These are phyloP conservation scores for Achlya flavicornis DNA, from an alignment of 2,888 invertebrate genomes.

Conservation along the genomic window DNA sequence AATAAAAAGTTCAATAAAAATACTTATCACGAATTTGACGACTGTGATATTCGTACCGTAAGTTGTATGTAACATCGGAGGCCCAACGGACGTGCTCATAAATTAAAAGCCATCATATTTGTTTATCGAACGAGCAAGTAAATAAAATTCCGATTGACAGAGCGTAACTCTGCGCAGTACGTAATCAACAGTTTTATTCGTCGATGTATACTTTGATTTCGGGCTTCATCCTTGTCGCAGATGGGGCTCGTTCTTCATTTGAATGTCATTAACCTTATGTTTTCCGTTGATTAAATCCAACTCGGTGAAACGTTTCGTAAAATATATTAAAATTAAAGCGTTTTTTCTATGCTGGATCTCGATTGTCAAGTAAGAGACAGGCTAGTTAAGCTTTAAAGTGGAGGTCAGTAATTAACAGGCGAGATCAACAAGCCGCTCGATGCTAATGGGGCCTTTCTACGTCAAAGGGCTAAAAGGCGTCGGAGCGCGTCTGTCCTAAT, in stretches of 20 bases:
- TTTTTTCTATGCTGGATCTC: conserved; percentile 36
- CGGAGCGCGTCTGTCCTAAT: conserved; percentile 79
- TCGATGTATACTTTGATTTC: conserved; percentile 73
- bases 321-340: background rate
- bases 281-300: conserved; percentile 63
- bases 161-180: conserved; percentile 72
- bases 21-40: conserved; percentile 61
- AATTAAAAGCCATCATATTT: conserved; percentile 81
- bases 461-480: conserved; percentile 82
- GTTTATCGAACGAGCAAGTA: conserved; percentile 73
- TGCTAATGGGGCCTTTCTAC: conserved; percentile 80
- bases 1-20: conserved; percentile 64
- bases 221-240: conserved; percentile 55
- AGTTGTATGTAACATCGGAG: conserved; percentile 48
- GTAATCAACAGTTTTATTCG: conserved; percentile 80
- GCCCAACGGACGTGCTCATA: conserved; percentile 65
- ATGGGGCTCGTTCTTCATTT: conserved; percentile 63
- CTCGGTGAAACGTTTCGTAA: conserved; percentile 36
- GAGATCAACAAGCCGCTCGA: conserved; percentile 79
- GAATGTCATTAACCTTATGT: conserved; percentile 44
- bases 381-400: conserved; percentile 62
- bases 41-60: conserved; percentile 46
- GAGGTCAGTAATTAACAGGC: conserved; percentile 78
- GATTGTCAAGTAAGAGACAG: conserved; percentile 47
- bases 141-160: conserved; percentile 77